Percentiles rank a stretch among this genome's conserved stretches.
These are phyloP conservation scores for Drosophila nigricruria DNA, from an alignment of 2,888 invertebrate species.

Conservation along the genomic window DNA sequence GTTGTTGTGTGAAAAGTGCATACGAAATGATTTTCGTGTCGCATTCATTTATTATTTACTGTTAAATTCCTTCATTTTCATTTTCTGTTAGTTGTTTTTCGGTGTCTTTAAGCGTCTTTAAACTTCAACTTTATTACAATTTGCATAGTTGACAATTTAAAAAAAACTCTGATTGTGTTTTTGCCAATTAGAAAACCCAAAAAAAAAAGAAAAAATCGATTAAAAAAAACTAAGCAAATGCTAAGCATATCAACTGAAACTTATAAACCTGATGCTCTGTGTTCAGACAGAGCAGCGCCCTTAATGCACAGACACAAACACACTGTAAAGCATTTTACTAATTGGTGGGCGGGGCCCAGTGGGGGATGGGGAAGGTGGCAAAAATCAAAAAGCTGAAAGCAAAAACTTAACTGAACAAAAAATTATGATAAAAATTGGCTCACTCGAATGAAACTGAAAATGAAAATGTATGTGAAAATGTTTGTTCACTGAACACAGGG, in stretches of 20 bases:
- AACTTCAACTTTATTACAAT: constrained; percentile 81
- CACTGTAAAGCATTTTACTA: constrained; percentile 33
- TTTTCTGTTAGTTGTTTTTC: constrained; percentile 32
- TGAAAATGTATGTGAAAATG: constrained; percentile 61
- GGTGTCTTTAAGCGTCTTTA: constrained; percentile 55
- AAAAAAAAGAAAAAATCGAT: constrained; percentile 42
- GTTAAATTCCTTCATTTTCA: constrained; percentile 20
- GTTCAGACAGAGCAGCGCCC: constrained; percentile 67
- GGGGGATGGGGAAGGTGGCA: constrained; percentile 16
- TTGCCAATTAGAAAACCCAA: constrained; percentile 30
- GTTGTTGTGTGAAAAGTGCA: constrained; percentile 54
- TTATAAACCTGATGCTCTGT: constrained; percentile 64
- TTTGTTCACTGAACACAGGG: constrained; percentile 80
- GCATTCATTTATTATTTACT: constrained; percentile 48
- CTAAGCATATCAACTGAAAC: constrained; percentile 62
- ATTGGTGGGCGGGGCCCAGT: constrained; percentile 69
- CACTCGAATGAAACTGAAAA: constrained; percentile 28
- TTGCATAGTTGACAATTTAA: constrained; percentile 74
- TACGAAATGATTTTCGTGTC: constrained; percentile 63
- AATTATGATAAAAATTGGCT: constrained; percentile 55
- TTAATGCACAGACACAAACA: constrained; percentile 37
- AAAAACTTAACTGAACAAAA: constrained; percentile 29
- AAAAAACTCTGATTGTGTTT: constrained; percentile 69
- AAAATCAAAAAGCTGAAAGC: constrained; percentile 19
- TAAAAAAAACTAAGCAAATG: constrained; percentile 41